Base-by-base conservation (phyloP, 2,888 invertebrate genomes). In the Meteorus cinctellus region DNA sequence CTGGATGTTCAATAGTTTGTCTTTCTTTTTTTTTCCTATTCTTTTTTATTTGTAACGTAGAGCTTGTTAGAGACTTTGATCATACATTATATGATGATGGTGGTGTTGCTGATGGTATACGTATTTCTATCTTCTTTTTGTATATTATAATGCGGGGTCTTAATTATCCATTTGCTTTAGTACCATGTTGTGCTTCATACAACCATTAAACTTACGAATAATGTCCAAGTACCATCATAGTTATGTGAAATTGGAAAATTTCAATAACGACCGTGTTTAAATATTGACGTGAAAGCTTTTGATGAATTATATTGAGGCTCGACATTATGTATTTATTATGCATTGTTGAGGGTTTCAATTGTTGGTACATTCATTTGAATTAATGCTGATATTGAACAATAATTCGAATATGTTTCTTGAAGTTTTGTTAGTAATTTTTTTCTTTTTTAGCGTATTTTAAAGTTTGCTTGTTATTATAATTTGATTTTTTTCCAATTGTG, bases 91-190 rank as follows among this genome's bases (percentile, higher is more conserved):
- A 12, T 41, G 12, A 12, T 41, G 41, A 8, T 34, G 34, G 34
- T 41, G 41, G 41, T 6, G 41, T 12, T 41, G 41, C 55, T 55
- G 8, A 55, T 19, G 19, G 19, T 19, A 5, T 19, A 55, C n/a
- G n/a, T 19, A 19, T 24, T 19, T 19, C 19, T n/a, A 19, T 55
- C 24, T 8, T 19, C n/a, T 19, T 55, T 55, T 19, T 55, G 55
- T 19, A 55, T 55, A n/a, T 16, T 48, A 55, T 24, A 2, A 55
- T 19, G 55, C n/a, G 55, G 8, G 19, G 19, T 55, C 55, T 55
- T 55, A 55, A 55, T 55, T 55, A 55, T 55, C 19, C 55, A 55
- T 55, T 55, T n/a, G 19, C 6, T 55, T 55, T 55, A 55, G 19
- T 19, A 19, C 16, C 48, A 16, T 16, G 4, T 48, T 16, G 48